Evolutionary conservation across 2,113 vertebrate genomes (phyloP).

Genomic region (Nettapus auritus): DNA sequence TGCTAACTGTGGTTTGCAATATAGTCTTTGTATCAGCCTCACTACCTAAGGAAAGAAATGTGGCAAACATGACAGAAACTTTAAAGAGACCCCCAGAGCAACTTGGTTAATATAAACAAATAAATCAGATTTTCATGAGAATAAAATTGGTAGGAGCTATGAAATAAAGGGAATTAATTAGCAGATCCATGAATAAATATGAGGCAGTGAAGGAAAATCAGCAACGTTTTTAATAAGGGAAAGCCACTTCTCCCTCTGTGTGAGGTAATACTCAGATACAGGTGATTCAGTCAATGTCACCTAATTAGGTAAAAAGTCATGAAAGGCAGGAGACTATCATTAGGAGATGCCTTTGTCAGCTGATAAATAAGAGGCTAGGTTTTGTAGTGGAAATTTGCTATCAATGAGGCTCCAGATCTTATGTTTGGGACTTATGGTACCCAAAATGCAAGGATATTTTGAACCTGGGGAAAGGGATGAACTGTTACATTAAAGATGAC

Average conservation of each 20-base stretch:
- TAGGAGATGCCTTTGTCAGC: neutral
- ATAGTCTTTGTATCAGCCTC: neutral
- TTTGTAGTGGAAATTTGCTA: constrained; percentile 12
- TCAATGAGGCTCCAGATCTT: neutral
- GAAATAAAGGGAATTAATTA: constrained; percentile 56
- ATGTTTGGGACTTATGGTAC: neutral
- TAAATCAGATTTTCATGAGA: constrained; percentile 23
- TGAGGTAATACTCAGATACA: neutral
- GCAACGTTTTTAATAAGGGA: neutral
- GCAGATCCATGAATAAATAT: constrained; percentile 32
- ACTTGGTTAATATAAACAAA: neutral
- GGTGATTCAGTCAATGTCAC: neutral
- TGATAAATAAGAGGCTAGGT: constrained; percentile 3
- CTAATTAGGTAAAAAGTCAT: neutral
- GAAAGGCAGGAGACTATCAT: constrained; percentile 24
- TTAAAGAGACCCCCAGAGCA: neutral
- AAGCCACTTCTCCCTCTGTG: neutral
- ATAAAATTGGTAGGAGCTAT: neutral
- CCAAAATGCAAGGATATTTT: neutral
- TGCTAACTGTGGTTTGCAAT: neutral
- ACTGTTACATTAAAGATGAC: neutral
- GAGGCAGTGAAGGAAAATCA: constrained; percentile 10
- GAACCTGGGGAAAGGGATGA: neutral
- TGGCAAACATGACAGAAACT: neutral
- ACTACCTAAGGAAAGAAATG: neutral